Evolutionary conservation across 2,888 invertebrate species (phyloP).

Genomic region (Polydrusus pterygomalis): DNA sequence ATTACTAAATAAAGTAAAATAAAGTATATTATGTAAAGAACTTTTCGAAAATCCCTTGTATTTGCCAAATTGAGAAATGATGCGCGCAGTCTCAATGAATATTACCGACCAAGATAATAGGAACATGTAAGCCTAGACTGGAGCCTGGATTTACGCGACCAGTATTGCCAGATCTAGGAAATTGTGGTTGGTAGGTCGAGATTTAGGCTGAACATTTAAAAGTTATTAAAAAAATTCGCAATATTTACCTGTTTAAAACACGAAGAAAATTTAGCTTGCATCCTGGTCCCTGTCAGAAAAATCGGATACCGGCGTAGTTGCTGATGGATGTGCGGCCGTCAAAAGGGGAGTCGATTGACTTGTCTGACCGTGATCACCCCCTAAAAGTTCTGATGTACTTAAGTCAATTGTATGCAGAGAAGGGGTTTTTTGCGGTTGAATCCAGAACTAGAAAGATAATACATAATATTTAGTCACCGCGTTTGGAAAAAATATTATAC

Average conservation of each 20-base stretch:
- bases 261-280: constrained; percentile 47
- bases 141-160: neutral
- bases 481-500: too few species aligned
- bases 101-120: neutral
- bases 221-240: too few species aligned
- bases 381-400: constrained; percentile 31
- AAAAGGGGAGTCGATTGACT: constrained; percentile 51
- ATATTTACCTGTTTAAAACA: constrained; percentile 18
- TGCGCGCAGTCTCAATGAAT: constrained; percentile 11
- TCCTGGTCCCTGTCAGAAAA: constrained; percentile 58
- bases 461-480: neutral
- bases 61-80: neutral
- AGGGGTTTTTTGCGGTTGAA: constrained; percentile 48
- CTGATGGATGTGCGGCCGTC: constrained; percentile 48
- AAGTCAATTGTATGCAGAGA: constrained; percentile 50
- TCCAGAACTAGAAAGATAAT: constrained; percentile 42
- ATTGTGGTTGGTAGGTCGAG: too few species aligned
- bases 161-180: too few species aligned
- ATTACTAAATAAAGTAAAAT: neutral
- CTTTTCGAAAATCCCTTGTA: constrained; percentile 16
- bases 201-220: too few species aligned
- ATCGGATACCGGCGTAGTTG: constrained; percentile 57
- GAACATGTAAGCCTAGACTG: too few species aligned
- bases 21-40: neutral
- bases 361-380: constrained; percentile 43